Percentiles rank a stretch among this genome's conserved stretches.
Conservation (phyloP, 2,888 invertebrate genomes). For the Tachina fera region DNA sequence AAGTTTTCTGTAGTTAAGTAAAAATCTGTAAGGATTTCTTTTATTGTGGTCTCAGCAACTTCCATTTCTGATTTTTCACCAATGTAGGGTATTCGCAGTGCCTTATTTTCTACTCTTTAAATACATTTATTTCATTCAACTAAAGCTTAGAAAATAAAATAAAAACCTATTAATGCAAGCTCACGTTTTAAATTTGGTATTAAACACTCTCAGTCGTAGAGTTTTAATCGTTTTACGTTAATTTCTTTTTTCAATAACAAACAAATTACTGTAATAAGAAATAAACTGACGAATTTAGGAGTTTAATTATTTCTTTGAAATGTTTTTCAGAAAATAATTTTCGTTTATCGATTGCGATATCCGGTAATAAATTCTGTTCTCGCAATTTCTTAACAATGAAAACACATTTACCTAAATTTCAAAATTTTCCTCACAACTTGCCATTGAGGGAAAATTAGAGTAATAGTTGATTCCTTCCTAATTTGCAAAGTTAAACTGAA, state of each 20-base stretch:
- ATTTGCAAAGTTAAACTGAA: conserved; percentile 64
- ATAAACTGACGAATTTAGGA: background rate
- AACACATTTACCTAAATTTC: conserved; percentile 54
- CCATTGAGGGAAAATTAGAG: conserved; percentile 46
- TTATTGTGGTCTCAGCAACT: too few species aligned
- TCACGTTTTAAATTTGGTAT: conserved; percentile 33
- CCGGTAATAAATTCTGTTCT: conserved; percentile 52
- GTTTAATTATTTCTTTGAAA: conserved; percentile 18
- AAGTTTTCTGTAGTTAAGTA: too few species aligned
- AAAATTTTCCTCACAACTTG: conserved; percentile 35
- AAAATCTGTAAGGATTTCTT: too few species aligned
- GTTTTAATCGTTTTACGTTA: background rate
- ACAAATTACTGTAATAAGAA: background rate
- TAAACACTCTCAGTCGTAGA: background rate
- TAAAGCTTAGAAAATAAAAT: background rate
- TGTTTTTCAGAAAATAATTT: background rate
- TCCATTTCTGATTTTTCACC: background rate
- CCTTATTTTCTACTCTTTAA: background rate
- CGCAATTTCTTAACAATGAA: conserved; percentile 39
- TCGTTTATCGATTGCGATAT: conserved; percentile 40
- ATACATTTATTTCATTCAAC: background rate
- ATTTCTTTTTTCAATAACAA: background rate
- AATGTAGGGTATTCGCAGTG: conserved; percentile 10
- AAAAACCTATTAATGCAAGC: conserved; percentile 11
- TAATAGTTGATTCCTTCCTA: conserved; percentile 18